These are phyloP conservation scores for Enteromius fasciolatus DNA, from an alignment of 2,797 vertebrate genomes.

Conservation along the genomic window DNA sequence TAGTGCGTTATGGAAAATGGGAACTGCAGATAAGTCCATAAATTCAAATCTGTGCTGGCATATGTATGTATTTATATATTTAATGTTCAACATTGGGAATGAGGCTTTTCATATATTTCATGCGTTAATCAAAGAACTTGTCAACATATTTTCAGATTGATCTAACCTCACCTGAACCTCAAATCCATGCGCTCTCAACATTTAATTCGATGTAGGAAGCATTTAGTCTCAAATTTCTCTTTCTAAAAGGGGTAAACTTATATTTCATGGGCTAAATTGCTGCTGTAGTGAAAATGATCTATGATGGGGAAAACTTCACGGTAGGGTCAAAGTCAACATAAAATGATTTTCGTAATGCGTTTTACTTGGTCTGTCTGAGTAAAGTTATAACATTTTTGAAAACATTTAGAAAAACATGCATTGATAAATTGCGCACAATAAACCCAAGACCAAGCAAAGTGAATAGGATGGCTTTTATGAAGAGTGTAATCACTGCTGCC, in stretches of 20 bases:
- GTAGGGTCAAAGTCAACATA: background rate
- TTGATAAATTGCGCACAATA: background rate
- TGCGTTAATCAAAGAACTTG: slow-evolving; percentile 10
- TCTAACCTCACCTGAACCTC: slow-evolving; percentile 10
- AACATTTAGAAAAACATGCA: background rate
- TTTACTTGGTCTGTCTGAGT: background rate
- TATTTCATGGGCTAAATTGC: background rate
- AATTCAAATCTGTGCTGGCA: background rate
- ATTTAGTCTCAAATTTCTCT: background rate
- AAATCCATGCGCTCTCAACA: background rate
- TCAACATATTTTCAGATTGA: background rate
- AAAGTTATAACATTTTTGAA: background rate
- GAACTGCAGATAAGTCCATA: slow-evolving; percentile 27
- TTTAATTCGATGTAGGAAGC: background rate
- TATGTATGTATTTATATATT: background rate
- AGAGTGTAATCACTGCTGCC: background rate
- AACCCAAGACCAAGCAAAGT: background rate
- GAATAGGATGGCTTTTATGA: slow-evolving; percentile 4
- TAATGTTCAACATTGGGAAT: background rate
- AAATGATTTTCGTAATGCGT: too few species aligned
- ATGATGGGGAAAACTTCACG: background rate
- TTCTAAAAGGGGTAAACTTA: background rate
- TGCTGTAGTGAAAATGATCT: background rate
- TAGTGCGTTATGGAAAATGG: slow-evolving; percentile 3
- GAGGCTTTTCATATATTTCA: slow-evolving; percentile 14